Percentiles rank a stretch among this genome's conserved stretches.
Evolutionary conservation across 2,797 vertebrate species (phyloP).

Genomic region (Dryobates pubescens): DNA sequence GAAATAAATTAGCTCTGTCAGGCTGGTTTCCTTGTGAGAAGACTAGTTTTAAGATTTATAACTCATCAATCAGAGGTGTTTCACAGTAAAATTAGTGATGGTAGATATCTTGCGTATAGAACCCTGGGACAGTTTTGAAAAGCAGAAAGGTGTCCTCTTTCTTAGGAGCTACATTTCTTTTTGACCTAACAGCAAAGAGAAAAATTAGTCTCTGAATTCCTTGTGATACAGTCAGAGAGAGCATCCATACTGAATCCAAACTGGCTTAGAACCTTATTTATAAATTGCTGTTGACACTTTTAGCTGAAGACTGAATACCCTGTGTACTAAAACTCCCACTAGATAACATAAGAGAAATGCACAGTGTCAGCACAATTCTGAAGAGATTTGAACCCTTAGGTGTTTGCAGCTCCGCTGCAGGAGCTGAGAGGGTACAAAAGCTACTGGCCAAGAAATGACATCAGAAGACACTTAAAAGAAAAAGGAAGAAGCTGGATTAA

Average conservation of each 20-base stretch:
- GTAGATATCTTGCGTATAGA: neutral
- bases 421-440: neutral
- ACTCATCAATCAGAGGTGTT: neutral
- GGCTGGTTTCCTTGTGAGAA: neutral
- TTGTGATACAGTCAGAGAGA: neutral
- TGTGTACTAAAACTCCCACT: neutral
- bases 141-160: neutral
- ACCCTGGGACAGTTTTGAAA: neutral
- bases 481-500: neutral
- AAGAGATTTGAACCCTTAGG: neutral
- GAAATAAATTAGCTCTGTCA: neutral
- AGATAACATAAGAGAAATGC: neutral
- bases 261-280: neutral
- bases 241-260: neutral
- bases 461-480: neutral
- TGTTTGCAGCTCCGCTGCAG: neutral
- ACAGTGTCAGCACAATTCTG: neutral
- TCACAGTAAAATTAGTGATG: neutral
- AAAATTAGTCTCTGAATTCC: neutral
- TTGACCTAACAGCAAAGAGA: neutral
- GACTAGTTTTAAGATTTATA: neutral
- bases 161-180: neutral
- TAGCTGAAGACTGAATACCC: neutral
- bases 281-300: neutral
- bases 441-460: neutral